These are phyloP conservation scores for Phlogophora meticulosa DNA, from an alignment of 2,888 invertebrate genomes.

Conservation along the genomic window DNA sequence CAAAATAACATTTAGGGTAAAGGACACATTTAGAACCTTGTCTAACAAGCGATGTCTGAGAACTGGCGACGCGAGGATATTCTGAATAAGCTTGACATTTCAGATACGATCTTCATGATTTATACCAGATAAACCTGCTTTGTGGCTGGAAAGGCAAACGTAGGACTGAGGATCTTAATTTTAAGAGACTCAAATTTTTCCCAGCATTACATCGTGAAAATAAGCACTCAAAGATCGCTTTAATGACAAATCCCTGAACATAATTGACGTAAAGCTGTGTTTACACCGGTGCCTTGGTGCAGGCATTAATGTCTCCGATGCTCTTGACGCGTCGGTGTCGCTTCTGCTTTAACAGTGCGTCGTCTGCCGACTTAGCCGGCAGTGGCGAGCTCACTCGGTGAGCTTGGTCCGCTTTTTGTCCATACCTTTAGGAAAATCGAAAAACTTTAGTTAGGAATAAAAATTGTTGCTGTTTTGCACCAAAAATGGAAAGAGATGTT, in stretches of 20 bases:
- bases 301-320: constrained; percentile 94
- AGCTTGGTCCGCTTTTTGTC: constrained; percentile 85
- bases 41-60: constrained; percentile 46
- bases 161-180: constrained; percentile 6
- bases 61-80: constrained; percentile 23
- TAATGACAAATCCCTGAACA: constrained; percentile 17
- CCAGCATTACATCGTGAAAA: neutral
- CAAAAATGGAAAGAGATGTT: no score
- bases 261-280: constrained; percentile 36
- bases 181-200: neutral
- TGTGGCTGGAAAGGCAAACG: constrained; percentile 4
- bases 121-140: constrained; percentile 22
- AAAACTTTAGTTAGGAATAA: neutral
- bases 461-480: no score
- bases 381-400: constrained; percentile 89
- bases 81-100: constrained; percentile 12
- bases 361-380: constrained; percentile 86
- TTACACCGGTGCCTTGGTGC: constrained; percentile 86
- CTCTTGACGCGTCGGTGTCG: constrained; percentile 93
- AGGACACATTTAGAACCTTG: constrained; percentile 49
- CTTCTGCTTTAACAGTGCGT: constrained; percentile 87
- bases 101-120: constrained; percentile 15
- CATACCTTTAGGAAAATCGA: constrained; percentile 75
- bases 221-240: constrained; percentile 6
- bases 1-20: constrained; percentile 55